phyloP scores from a whole-genome alignment of 2,888 invertebrate genomes.

The Spodoptera picta region DNA sequence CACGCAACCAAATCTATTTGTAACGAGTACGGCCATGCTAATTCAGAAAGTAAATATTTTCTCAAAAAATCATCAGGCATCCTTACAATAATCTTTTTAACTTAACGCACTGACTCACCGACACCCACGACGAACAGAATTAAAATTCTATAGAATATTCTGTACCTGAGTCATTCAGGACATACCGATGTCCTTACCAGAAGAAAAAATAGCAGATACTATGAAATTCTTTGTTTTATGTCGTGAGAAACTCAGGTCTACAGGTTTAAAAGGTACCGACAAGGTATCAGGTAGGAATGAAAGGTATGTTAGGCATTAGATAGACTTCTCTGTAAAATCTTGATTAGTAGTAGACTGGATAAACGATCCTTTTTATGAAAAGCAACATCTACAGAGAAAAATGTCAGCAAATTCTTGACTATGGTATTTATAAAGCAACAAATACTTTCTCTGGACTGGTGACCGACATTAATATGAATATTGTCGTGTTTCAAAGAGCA shows the following conservation, averaged over 20 bases:
- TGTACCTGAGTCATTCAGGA: constrained; percentile 51
- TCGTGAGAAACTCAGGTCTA: constrained; percentile 6
- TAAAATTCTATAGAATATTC: constrained; percentile 55
- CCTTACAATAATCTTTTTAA: constrained; percentile 22
- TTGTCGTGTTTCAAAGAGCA: background rate
- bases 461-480: too few species aligned
- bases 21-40: constrained; percentile 1
- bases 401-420: too few species aligned
- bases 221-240: constrained; percentile 6
- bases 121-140: constrained; percentile 46
- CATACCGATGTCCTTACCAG: constrained; percentile 45
- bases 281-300: too few species aligned
- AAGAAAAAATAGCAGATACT: constrained; percentile 26
- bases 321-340: too few species aligned
- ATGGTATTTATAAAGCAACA: background rate
- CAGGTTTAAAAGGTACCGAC: background rate
- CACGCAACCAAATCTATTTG: constrained; percentile 10
- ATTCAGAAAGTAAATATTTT: constrained; percentile 27
- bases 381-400: too few species aligned
- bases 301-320: too few species aligned
- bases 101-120: constrained; percentile 38
- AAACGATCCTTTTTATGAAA: background rate
- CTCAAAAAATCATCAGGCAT: constrained; percentile 20
- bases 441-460: background rate
- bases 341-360: too few species aligned